A percentile compares a stretch with the other conserved stretches of the same genome.
Evolutionary conservation across 2,888 invertebrate species (phyloP).

Genomic region (Hirtodrosophila trivittata): DNA sequence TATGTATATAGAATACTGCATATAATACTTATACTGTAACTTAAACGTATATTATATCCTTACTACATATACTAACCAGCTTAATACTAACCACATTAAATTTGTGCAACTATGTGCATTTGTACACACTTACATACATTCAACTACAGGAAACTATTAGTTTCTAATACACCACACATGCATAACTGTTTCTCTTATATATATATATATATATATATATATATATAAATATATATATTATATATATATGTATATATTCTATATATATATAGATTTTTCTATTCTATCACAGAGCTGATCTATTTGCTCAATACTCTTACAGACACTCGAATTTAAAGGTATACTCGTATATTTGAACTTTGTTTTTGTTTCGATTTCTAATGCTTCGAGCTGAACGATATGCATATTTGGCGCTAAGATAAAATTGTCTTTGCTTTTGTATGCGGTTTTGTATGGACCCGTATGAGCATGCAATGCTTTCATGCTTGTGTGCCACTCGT

Average conservation of each 20-base stretch:
- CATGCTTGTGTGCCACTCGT: slow-evolving; percentile 26
- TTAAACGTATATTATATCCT: slow-evolving; percentile 16
- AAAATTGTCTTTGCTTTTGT: slow-evolving; percentile 28
- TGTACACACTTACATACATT: slow-evolving; percentile 7
- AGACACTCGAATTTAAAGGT: background rate
- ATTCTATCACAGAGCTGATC: background rate
- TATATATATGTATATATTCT: slow-evolving; percentile 28
- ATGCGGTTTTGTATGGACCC: slow-evolving; percentile 24
- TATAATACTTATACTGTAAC: slow-evolving; percentile 34
- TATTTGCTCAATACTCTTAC: slow-evolving; percentile 10
- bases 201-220: slow-evolving; percentile 26
- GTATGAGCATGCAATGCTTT: slow-evolving; percentile 45
- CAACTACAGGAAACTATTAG: too few relatives aligned
- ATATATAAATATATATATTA: slow-evolving; percentile 21
- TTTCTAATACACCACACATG: slow-evolving; percentile 21
- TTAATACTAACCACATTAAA: slow-evolving; percentile 26
- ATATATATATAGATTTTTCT: slow-evolving; percentile 10
- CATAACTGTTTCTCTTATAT: slow-evolving; percentile 18
- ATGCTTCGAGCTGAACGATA: slow-evolving; percentile 27
- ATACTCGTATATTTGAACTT: slow-evolving; percentile 11
- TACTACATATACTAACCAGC: slow-evolving; percentile 25
- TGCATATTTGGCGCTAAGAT: slow-evolving; percentile 23
- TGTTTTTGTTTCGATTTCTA: slow-evolving; percentile 13
- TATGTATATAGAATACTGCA: slow-evolving; percentile 10
- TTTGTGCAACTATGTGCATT: slow-evolving; percentile 6